Evolutionary conservation across 2,797 vertebrate species (phyloP), one percentile per base, ranked within the genome.

Genomic region (Parotocinclus haroldoi): DNA sequence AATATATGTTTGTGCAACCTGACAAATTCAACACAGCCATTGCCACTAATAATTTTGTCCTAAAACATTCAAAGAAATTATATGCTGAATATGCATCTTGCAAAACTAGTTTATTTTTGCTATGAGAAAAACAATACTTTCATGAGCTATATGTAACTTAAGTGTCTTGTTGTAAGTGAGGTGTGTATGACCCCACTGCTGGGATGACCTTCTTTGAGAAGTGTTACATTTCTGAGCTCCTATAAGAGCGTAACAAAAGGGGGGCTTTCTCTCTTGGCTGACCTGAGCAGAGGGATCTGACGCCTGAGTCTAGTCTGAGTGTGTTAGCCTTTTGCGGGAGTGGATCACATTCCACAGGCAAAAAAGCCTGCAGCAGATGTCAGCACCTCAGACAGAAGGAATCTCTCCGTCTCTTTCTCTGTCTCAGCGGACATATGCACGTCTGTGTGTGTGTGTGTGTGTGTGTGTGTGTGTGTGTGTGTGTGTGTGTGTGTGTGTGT

Each of bases 291-390:
- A 66, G 76, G 80, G 78, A 80, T 75, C 78, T 75, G 77, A 78
- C 76, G 84, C 73, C 77, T 81, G 71, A 68, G 80, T 77, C 79
- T 77, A 69, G 71, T 68, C 64, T 68, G 73, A 74, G 79, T 82
- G 81, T 84, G 78, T 72, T 62, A 66, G 69, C 63, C 45, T 66
- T 72, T 63, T 72, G 71, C 66, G 70, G 83, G 83, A 82, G 76
- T 83, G 86, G 88, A 90, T 92, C 88, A 85, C 86, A 88, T 92
- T 91, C 88, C 89, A 87, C 58, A 85, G 10, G 13, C 79, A 83
- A 82, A 76, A 68, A 83, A 81, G 80, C 85, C 85, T 85, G 85
- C 82, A 88, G 87, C 89, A 89, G 86, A 90, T 92, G 89, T 91
- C 89, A 90, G 82, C 89, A 88, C 89, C 87, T 86, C 85, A 82